A percentile compares a stretch with the other conserved stretches of the same genome.
These are phyloP conservation scores for chimpanzee (Pan troglodytes) DNA, from an alignment of 2,113 vertebrate species.

Conservation along the genomic window NHGRI_mPanTro3-v2.1_pri NC_086015.1:103761001-103761500, in stretches of 20 bases:
- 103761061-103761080: background rate
- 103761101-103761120: background rate
- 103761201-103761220: background rate
- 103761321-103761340: slow-evolving; percentile 13
- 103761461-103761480: background rate
- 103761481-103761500: background rate
- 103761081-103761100: background rate
- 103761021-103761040: background rate
- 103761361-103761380: background rate
- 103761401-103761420: background rate
- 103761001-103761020: background rate
- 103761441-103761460: background rate
- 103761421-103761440: background rate
- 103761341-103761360: background rate
- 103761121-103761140: background rate
- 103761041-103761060: background rate
- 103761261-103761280: background rate
- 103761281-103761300: background rate
- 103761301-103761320: background rate
- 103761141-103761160: background rate
- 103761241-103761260: background rate
- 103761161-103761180: background rate
- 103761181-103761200: background rate
- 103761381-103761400: background rate
- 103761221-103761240: background rate